Conservation (phyloP, 2,113 vertebrate species). For the Artemisiospiza belli region DNA sequence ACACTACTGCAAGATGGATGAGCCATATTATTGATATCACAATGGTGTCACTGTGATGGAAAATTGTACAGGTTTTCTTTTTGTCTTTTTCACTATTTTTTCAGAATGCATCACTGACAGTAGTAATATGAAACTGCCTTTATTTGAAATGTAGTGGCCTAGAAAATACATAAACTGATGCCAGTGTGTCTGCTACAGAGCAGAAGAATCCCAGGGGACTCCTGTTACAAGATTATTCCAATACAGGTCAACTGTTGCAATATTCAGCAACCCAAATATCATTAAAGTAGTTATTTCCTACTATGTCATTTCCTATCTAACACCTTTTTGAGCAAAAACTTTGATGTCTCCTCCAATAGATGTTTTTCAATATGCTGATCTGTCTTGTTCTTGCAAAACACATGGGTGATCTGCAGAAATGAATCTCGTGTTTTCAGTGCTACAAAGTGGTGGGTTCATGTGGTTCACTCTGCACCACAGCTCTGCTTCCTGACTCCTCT, state of each 20-base stretch:
- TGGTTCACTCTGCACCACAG: neutral
- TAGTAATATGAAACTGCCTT: neutral
- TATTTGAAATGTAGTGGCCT: neutral
- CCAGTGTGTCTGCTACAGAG: neutral
- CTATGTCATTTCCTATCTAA: neutral
- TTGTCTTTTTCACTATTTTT: neutral
- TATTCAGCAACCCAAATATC: slow-evolving; percentile 14
- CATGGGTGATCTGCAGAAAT: neutral
- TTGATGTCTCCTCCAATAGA: neutral
- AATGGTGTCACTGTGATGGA: neutral
- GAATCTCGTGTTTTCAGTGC: neutral
- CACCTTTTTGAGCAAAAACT: neutral
- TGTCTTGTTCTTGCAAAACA: neutral
- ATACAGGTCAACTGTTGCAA: slow-evolving; percentile 8
- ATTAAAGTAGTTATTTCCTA: neutral
- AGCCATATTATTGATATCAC: neutral
- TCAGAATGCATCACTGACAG: neutral
- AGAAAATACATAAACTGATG: slow-evolving; percentile 26
- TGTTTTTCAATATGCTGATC: neutral
- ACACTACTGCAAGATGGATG: neutral
- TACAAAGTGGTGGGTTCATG: neutral
- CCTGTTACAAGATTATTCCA: neutral
- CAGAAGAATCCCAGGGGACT: neutral
- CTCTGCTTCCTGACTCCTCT: neutral
- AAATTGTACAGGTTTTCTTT: neutral